Percentiles rank a stretch among this genome's conserved stretches.
Conservation (phyloP, 1,140 invertebrate species). For the Triops cancriformis region DNA sequence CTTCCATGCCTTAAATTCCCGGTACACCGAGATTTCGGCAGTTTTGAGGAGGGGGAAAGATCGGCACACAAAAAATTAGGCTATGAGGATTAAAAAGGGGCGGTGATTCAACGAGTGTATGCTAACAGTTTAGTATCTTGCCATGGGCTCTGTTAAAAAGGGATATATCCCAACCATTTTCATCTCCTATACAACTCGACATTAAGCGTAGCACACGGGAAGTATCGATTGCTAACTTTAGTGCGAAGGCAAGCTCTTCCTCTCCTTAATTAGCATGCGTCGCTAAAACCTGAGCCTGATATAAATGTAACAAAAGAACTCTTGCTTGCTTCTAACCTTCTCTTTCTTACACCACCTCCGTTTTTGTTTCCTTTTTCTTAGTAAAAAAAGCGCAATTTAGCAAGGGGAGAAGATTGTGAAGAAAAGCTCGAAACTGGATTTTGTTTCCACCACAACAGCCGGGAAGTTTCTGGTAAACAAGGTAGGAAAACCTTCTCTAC, state of each 20-base stretch:
- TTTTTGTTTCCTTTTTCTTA: neutral
- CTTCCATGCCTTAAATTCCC: neutral
- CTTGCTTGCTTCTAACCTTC: neutral
- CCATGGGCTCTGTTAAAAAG: too few species aligned
- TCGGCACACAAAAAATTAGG: neutral
- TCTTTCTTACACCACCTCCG: neutral
- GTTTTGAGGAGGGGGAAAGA: neutral
- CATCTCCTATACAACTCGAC: neutral
- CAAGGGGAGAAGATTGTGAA: neutral
- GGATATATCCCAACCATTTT: neutral
- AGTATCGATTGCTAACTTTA: slow-evolving; percentile 11
- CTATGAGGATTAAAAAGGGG: neutral
- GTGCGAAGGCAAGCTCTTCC: slow-evolving; percentile 3
- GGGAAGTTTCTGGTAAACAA: too few species aligned
- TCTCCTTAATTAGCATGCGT: slow-evolving; percentile 13
- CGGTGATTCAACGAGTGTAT: neutral
- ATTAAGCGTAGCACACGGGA: neutral
- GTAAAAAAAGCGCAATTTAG: neutral
- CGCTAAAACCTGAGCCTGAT: slow-evolving; percentile 4
- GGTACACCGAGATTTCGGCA: neutral
- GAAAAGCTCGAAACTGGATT: neutral
- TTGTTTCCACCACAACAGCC: too few species aligned
- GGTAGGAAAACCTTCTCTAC: too few species aligned
- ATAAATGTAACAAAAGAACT: slow-evolving; percentile 11
- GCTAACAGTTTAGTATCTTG: too few species aligned